Percentiles rank a stretch among this genome's conserved stretches.
phyloP scores from a whole-genome alignment of 1,140 invertebrate species.

The Aphelinus certus region DNA sequence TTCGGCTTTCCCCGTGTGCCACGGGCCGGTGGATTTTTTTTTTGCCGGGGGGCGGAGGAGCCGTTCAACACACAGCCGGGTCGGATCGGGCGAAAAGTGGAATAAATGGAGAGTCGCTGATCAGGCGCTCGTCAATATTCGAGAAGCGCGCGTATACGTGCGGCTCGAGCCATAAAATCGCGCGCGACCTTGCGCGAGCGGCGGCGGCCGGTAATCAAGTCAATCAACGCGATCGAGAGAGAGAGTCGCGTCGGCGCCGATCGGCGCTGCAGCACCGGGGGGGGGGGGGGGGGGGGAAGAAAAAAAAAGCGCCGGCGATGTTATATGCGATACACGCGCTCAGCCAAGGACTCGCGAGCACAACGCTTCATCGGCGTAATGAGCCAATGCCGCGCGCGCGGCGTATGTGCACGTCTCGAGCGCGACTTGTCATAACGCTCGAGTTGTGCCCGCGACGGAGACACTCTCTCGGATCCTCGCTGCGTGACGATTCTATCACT shows the following conservation, averaged over 20 bases:
- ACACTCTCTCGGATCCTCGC: no score
- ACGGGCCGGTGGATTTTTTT: no score
- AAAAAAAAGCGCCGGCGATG: background rate
- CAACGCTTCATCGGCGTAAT: no score
- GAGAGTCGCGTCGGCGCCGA: background rate
- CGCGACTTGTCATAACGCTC: background rate
- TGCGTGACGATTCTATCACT: no score
- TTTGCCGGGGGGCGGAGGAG: no score
- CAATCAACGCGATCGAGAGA: slow-evolving; percentile 30
- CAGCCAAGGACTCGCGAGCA: background rate
- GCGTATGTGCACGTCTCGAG: background rate
- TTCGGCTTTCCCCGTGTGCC: no score
- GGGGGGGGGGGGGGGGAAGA: background rate
- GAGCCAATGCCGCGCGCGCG: background rate
- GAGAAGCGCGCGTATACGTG: no score
- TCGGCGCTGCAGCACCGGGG: background rate
- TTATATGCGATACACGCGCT: background rate
- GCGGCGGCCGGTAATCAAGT: slow-evolving; percentile 16
- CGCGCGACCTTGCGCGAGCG: slow-evolving; percentile 11
- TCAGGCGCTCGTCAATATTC: no score
- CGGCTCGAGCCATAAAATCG: background rate
- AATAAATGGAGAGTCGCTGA: no score
- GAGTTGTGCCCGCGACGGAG: no score
- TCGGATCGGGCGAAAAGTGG: no score
- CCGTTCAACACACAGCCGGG: no score